Conservation (phyloP, 2,888 invertebrate species). For the Sinelater perroti region DNA sequence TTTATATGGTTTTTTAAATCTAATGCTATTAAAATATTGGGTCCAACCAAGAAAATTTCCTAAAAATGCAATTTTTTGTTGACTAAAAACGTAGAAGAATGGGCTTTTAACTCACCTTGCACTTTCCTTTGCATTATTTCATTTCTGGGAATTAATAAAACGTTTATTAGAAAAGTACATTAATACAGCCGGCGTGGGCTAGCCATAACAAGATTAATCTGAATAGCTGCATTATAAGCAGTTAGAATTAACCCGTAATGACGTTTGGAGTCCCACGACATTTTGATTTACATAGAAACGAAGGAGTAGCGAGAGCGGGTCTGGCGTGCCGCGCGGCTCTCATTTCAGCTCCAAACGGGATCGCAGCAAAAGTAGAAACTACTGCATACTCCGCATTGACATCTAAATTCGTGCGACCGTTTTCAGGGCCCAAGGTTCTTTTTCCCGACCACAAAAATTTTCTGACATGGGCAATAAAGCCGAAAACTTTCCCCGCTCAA, state of each 20-base stretch:
- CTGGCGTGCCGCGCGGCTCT: not conserved
- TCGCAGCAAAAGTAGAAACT: conserved; percentile 7
- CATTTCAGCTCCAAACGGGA: conserved; percentile 4
- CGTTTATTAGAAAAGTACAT: conserved; percentile 4
- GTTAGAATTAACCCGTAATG: conserved; percentile 12
- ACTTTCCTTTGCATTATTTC: no score
- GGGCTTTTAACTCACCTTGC: no score
- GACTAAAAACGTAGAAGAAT: no score
- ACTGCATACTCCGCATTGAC: conserved; percentile 8
- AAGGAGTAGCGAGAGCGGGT: conserved; percentile 4
- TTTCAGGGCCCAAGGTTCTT: conserved; percentile 9
- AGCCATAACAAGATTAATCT: conserved; percentile 8
- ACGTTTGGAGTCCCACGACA: conserved; percentile 8
- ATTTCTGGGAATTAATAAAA: no score
- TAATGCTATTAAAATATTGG: no score
- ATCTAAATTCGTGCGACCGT: conserved; percentile 6
- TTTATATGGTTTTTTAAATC: no score
- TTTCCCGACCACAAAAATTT: conserved; percentile 14
- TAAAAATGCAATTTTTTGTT: no score
- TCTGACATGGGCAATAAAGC: conserved; percentile 22
- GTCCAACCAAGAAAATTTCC: no score
- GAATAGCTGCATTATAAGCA: conserved; percentile 7
- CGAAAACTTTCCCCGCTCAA: conserved; percentile 18
- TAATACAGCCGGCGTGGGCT: not conserved
- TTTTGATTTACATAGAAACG: conserved; percentile 17